phyloP scores from a whole-genome alignment of 2,888 invertebrate species.

The Pammene fasciana region DNA sequence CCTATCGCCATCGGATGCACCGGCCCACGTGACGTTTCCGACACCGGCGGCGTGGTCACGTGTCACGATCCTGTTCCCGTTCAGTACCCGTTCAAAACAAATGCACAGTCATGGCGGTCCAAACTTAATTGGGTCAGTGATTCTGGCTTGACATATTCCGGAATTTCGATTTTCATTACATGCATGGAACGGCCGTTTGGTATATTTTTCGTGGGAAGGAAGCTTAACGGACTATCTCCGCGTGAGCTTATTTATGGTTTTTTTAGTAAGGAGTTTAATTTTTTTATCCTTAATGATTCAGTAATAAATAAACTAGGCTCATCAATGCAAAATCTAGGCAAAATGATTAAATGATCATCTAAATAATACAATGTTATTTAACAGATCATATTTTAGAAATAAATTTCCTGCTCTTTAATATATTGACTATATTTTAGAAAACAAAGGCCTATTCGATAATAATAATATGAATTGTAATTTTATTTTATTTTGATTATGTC shows the following conservation, averaged over 20 bases:
- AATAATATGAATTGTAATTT: too few species aligned
- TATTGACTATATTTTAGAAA: too few species aligned
- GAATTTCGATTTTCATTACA: slow-evolving; percentile 20
- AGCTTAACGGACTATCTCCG: not conserved
- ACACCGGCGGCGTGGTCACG: slow-evolving; percentile 58
- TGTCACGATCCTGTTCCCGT: slow-evolving; percentile 61
- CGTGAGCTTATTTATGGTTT: not conserved
- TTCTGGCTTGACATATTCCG: slow-evolving; percentile 25
- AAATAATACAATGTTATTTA: too few species aligned
- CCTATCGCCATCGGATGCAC: slow-evolving; percentile 70
- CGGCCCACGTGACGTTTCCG: slow-evolving; percentile 70
- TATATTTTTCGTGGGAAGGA: not conserved
- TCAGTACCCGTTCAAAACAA: slow-evolving; percentile 40
- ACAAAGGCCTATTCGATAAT: too few species aligned
- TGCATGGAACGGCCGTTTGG: not conserved
- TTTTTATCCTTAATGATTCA: too few species aligned
- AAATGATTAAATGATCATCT: too few species aligned
- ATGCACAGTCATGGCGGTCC: slow-evolving; percentile 31
- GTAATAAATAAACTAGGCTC: too few species aligned
- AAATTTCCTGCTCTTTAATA: too few species aligned
- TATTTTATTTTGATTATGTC: too few species aligned
- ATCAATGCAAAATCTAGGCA: too few species aligned
- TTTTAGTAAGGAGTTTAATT: not conserved
- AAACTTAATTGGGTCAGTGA: slow-evolving; percentile 34
- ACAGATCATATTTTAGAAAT: too few species aligned